Base-by-base conservation (phyloP, 2,113 vertebrate species). In the Zapus hudsonius region DNA sequence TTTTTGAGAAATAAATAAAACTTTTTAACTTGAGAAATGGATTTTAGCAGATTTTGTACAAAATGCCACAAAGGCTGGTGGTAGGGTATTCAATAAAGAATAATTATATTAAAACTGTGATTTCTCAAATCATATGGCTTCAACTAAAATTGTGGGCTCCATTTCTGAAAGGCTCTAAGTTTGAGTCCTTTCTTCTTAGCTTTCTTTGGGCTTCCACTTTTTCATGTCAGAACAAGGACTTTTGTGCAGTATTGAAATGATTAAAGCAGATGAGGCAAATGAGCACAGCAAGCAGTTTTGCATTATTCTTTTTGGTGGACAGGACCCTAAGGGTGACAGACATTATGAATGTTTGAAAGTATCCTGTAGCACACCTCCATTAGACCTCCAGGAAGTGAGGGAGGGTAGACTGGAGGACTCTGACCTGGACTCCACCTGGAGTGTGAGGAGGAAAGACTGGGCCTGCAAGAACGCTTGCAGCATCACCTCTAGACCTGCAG, bases 1-100 rank as follows among this genome's bases (percentile, higher is more conserved):
- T 20, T 61, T 52, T 44, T 83, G 63, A 95, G 36, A 95, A 86
- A 74, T 55, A 57, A 84, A 20, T 52, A 23, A 33, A 64, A 82
- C 61, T 69, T 82, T 86, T 69, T 27, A 67, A 74, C n/a, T 67
- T 31, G 11, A 74, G 61, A 1, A 84, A 69, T 10, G 25, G 16
- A 12, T 55, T 93, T 89, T 42, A 82, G 31, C 27, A 40, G 63
- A 67, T 69, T n/a, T 72, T 86, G 75, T 63, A 47, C 33, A 61
- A 38, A 59, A 89, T 63, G 15, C 40, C 23, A 8, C 5, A 12
- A 36, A 52, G 42, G 15, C 59, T 64, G 33, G 29, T 33, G 40
- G 47, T 27, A 47, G 15, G 29, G 0, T 11, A 23, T 44, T 63
- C 47, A 42, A 86, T 38, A 92, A 61, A 17, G 29, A 81, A 72